phyloP scores from a whole-genome alignment of 2,113 vertebrate genomes.

The Otocyon megalotis region DNA sequence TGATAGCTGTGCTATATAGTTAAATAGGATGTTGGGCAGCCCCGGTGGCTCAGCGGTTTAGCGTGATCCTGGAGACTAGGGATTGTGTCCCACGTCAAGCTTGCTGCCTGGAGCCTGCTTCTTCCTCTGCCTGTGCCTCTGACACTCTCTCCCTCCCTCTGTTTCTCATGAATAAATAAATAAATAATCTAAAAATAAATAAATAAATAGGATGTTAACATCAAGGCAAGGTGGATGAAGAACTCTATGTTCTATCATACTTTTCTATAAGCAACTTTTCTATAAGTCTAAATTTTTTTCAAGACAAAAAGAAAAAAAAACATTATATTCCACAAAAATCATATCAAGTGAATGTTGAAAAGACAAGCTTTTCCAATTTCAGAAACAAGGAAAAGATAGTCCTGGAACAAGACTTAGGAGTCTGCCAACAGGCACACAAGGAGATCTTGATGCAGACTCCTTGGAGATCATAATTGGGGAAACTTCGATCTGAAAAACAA shows the following conservation, averaged over 20 bases:
- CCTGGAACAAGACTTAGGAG: not conserved
- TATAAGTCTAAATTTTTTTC: not conserved
- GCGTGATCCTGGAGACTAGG: too few relatives aligned
- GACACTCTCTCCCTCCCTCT: too few relatives aligned
- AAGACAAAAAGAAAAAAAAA: not conserved
- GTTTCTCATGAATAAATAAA: too few relatives aligned
- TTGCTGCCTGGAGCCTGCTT: too few relatives aligned
- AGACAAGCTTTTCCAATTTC: not conserved
- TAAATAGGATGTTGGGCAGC: not conserved
- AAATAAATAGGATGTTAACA: not conserved
- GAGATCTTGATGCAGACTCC: not conserved
- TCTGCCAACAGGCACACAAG: not conserved
- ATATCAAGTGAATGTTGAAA: not conserved
- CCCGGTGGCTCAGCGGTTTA: too few relatives aligned
- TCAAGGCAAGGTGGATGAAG: not conserved
- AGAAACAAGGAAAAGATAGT: not conserved
- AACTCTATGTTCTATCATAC: not conserved
- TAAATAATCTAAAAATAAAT: too few relatives aligned
- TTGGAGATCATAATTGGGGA: not conserved
- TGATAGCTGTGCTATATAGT: not conserved
- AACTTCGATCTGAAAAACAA: not conserved
- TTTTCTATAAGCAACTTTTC: not conserved
- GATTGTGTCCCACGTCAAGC: too few relatives aligned
- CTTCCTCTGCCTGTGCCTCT: too few relatives aligned
- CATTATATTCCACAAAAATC: not conserved